Conservation (phyloP, 2,797 vertebrate species). For the Poliocrania exsul region DNA sequence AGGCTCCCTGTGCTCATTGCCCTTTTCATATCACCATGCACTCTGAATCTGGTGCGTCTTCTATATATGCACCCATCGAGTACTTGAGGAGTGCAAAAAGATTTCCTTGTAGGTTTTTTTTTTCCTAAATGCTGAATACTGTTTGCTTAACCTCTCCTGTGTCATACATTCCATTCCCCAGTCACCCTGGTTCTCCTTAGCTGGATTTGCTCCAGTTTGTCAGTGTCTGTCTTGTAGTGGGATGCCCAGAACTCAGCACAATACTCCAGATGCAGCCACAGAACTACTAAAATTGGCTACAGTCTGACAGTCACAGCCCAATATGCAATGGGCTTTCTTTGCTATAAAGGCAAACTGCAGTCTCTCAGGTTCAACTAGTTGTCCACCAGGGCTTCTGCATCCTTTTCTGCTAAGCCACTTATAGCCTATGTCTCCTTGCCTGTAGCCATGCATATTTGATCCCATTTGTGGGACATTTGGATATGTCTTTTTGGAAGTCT, state of each 20-base stretch:
- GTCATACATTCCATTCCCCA: not conserved
- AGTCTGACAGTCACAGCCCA: not conserved
- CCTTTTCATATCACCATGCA: fast-evolving
- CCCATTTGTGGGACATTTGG: not conserved
- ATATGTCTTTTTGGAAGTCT: not conserved
- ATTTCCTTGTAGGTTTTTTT: not conserved
- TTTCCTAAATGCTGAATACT: not conserved
- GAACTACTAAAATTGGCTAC: not conserved
- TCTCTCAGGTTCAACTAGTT: not conserved
- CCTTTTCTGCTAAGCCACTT: not conserved
- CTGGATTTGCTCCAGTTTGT: not conserved
- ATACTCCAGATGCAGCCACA: not conserved
- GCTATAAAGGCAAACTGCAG: not conserved
- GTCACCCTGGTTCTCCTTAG: not conserved
- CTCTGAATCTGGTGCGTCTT: not conserved
- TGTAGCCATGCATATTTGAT: not conserved
- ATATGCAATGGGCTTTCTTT: not conserved
- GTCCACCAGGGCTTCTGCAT: not conserved
- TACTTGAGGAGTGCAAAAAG: not conserved
- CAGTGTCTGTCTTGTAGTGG: not conserved
- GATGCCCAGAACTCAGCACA: not conserved
- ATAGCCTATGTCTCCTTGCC: not conserved
- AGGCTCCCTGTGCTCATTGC: not conserved
- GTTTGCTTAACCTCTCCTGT: not conserved
- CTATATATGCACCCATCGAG: not conserved